A percentile compares a stretch with the other conserved stretches of the same genome.
phyloP scores from a whole-genome alignment of 2,888 invertebrate species.

The Hirtodrosophila trivittata region DNA sequence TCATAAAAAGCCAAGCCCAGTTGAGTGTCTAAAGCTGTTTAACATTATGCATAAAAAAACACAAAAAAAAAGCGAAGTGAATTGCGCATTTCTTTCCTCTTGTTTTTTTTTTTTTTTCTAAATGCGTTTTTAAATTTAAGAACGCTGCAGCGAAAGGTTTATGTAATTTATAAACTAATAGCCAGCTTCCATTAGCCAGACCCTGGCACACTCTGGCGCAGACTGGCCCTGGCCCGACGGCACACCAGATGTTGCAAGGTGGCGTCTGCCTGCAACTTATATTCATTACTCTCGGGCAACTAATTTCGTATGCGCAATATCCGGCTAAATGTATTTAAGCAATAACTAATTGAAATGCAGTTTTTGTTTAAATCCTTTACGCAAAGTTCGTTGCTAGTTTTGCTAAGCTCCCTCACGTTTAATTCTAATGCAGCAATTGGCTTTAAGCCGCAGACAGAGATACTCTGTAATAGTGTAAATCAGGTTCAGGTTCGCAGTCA shows the following conservation, averaged over 20 bases:
- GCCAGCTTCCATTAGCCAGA: constrained; percentile 53
- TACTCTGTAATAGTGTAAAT: too few species aligned
- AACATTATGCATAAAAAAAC: constrained; percentile 46
- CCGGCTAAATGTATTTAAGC: constrained; percentile 21
- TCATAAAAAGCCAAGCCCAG: constrained; percentile 35
- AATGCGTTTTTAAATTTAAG: constrained; percentile 55
- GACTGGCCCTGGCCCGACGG: too few species aligned
- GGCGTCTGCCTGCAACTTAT: constrained; percentile 25
- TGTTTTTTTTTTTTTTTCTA: constrained; percentile 7
- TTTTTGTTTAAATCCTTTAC: constrained; percentile 27
- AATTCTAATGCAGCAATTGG: too few species aligned
- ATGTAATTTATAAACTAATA: constrained; percentile 55
- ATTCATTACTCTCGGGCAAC: constrained; percentile 38
- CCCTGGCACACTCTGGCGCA: neutral
- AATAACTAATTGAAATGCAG: constrained; percentile 53
- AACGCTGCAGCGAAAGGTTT: constrained; percentile 40
- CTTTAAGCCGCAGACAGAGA: too few species aligned
- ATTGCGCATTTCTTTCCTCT: constrained; percentile 24
- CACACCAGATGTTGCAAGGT: constrained; percentile 18
- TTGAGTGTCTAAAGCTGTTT: constrained; percentile 62
- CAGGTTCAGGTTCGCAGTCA: too few species aligned
- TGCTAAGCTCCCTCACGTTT: too few species aligned
- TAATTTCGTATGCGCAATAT: constrained; percentile 45
- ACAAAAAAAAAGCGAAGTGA: constrained; percentile 21
- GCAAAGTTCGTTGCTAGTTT: constrained; percentile 12